Base-by-base conservation (phyloP, 1,140 invertebrate species). In the Neodiprion virginianus region DNA sequence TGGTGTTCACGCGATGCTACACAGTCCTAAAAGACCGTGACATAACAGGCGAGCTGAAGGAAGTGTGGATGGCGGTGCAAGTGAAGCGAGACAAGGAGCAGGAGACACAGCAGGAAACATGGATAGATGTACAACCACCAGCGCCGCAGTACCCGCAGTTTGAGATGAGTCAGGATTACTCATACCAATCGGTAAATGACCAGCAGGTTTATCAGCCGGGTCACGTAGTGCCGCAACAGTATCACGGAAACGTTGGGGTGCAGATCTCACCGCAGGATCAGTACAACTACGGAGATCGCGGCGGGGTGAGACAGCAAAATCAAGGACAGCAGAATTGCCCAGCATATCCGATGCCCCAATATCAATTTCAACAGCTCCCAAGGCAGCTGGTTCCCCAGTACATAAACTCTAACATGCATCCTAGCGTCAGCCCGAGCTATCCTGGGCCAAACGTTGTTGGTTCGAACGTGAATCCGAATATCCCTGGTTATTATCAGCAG, bases 11-110 rank as follows among this genome's bases (percentile, higher is more conserved):
- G 68, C 87, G 89, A 80, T 88, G 89, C 72, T 92, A 92, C 50
- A 85, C 90, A 17, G 91, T 94, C 78, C 77, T 94, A 49, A 92
- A 92, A 79, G 92, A 94, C 82, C 87, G 92, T 21, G 93, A 94
- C 83, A 89, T 94, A 71, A 92, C 91, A 0, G 93, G 93, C 0
- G 93, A 94, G 82, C 83, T 94, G 40, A 94, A 94, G 83, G 92
- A 94, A 81, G 91, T 94, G 0, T 94, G 93, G 93, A 91, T 91
- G 40, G 91, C 92, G 0, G 92, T 94, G 4, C 92, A 93, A 79
- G 90, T 89, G 47, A 92, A 92, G 78, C 87, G 90, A 49, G 92
- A 93, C 76, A 80, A 90, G 48, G 92, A 93, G 78, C 90, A 90
- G 83, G 73, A 77, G 72, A 50, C 70, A 75, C 84, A 86, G 71